Evolutionary conservation across 2,888 invertebrate genomes (phyloP), one percentile per base, ranked within the genome.

Genomic region (Coleophora flavipennella): DNA sequence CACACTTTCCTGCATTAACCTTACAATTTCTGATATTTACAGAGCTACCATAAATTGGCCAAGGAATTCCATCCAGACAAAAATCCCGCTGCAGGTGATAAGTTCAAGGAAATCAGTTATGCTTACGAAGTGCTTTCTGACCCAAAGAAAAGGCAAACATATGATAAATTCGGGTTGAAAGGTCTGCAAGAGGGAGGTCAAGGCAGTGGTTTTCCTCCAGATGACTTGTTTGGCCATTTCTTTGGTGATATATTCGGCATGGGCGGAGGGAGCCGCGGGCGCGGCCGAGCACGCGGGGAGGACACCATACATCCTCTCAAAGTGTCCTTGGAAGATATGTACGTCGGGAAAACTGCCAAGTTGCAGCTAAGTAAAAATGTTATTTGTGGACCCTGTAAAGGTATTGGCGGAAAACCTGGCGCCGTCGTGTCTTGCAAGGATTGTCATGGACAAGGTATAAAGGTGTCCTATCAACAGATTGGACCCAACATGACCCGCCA

Each of bases 91-190:
- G 92, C 94, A 43, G 96, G 94, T 41, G 96, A 97, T 67, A 94
- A 92, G 85, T 96, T 97, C 67, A 96, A 97, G 75, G 97, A 97
- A 86, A 97, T 97, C 55, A 95, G 95, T 43, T 96, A 93, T 80
- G 97, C 97, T 0, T 96, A 97, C 72, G 97, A 97, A 85, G 91
- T 96, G 35, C 85, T 97, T 38, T 95, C 96, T 9, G 94, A 96
- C 81, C 88, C 93, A 3, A 93, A 94, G 57, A 96, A 96, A 74
- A 87, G 93, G 40, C 89, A 92, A 59, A 84, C 91, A 31, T 97
- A 97, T 68, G 96, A 97, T 71, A 90, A 90, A 59, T 90, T 89
- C 80, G 97, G 97, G 4, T 68, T 97, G 50, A 93, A 94, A 66
- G 97, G 95, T 1, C 78, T 97, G 53, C 95, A 95, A 78, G 94